Conservation (phyloP, 2,113 vertebrate species). For the Rhipidura dahli region DNA sequence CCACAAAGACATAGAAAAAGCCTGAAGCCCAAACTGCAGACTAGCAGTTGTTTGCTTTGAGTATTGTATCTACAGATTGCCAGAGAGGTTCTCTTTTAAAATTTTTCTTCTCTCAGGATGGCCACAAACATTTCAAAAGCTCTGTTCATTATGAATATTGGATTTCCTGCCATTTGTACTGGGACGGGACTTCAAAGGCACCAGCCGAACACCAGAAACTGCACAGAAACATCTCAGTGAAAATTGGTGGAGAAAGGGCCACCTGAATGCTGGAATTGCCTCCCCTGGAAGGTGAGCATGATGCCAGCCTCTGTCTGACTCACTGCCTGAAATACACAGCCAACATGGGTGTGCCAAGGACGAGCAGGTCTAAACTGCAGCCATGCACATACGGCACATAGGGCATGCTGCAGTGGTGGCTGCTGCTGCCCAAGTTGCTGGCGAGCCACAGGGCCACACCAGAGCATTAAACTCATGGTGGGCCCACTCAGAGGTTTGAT, state of each 20-base stretch:
- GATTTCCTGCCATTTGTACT: not conserved
- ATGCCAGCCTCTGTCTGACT: not conserved
- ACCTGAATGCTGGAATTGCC: not conserved
- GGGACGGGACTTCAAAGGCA: not conserved
- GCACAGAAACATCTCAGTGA: not conserved
- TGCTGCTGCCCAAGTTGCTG: too few relatives aligned
- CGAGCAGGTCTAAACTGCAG: not conserved
- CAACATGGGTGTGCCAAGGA: fast-evolving
- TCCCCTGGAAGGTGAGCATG: not conserved
- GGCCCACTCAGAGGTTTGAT: too few relatives aligned
- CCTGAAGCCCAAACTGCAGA: not conserved
- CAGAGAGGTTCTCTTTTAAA: not conserved
- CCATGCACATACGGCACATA: fast-evolving
- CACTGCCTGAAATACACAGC: not conserved
- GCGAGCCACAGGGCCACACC: too few relatives aligned
- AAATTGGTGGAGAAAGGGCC: not conserved
- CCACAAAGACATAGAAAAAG: not conserved
- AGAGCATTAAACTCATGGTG: too few relatives aligned
- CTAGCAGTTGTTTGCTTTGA: not conserved
- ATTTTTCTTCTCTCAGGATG: not conserved
- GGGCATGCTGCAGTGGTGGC: fast-evolving
- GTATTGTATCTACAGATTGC: not conserved
- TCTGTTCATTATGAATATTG: not conserved
- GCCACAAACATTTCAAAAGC: not conserved
- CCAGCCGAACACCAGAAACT: not conserved